Evolutionary conservation across 2,888 invertebrate species (phyloP).

Genomic region (Sinohyriopsis cumingii): DNA sequence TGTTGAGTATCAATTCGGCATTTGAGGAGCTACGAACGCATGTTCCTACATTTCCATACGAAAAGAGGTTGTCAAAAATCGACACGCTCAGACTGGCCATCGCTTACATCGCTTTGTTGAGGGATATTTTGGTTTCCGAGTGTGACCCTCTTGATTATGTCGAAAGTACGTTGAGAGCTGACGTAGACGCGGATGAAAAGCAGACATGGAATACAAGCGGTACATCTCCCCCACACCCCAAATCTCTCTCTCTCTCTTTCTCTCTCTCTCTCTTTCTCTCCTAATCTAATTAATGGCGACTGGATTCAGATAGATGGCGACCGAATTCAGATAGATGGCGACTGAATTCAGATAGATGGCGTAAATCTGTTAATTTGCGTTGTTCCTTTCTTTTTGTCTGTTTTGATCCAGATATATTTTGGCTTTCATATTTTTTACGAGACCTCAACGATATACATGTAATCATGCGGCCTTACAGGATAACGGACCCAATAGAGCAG

Average conservation of each 20-base stretch:
- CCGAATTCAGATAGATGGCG: no score
- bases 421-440: no score
- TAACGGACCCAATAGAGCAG: no score
- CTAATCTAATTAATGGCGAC: background rate
- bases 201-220: conserved; percentile 98
- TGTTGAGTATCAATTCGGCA: conserved; percentile 94
- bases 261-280: conserved; percentile 10
- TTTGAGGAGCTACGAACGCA: conserved; percentile 98
- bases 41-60: conserved; percentile 99
- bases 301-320: no score
- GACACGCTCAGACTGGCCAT: conserved; percentile 97
- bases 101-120: conserved; percentile 91
- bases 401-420: no score
- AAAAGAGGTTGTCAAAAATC: conserved; percentile 97
- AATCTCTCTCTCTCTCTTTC: conserved; percentile 11
- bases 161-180: conserved; percentile 85
- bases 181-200: conserved; percentile 85
- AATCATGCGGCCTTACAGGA: no score
- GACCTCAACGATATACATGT: no score
- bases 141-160: conserved; percentile 95
- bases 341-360: no score
- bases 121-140: conserved; percentile 80
- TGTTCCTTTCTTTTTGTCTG: no score
- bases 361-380: no score
- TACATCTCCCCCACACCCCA: conserved; percentile 73